These are phyloP conservation scores for Nasonia longicornis DNA, from an alignment of 1,140 invertebrate genomes.

Conservation along the genomic window DNA sequence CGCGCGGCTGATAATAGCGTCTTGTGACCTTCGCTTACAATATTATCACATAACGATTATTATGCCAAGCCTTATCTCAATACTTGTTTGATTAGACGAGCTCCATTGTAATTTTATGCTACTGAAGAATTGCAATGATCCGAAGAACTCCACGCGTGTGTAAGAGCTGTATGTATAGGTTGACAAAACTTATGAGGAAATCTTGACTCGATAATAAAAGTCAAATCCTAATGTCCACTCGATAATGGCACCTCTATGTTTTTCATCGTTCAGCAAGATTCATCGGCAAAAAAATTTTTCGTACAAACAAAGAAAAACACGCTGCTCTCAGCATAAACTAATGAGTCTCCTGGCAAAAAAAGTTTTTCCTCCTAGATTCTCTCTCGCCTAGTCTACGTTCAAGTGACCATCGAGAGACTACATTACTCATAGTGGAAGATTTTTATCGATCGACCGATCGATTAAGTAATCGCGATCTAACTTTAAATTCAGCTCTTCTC, in stretches of 20 bases:
- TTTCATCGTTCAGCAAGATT: too few species aligned
- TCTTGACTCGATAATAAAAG: too few species aligned
- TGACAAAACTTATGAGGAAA: too few species aligned
- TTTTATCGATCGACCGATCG: constrained; percentile 34
- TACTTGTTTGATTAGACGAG: constrained; percentile 11
- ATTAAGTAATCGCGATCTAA: constrained; percentile 30
- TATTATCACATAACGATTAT: constrained; percentile 38
- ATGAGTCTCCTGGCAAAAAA: too few species aligned
- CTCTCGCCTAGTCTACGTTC: too few species aligned
- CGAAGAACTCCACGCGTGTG: neutral
- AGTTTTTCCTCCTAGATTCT: too few species aligned
- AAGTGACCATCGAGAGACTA: neutral
- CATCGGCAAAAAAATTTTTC: too few species aligned
- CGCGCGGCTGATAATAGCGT: constrained; percentile 26
- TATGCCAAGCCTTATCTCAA: constrained; percentile 14
- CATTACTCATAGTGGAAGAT: constrained; percentile 26
- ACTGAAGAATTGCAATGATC: neutral
- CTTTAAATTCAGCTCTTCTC: constrained; percentile 26
- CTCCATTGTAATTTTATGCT: neutral
- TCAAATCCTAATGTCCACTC: too few species aligned
- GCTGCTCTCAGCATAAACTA: too few species aligned
- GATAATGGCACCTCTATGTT: too few species aligned
- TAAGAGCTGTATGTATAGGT: too few species aligned
- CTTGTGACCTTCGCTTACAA: constrained; percentile 29
- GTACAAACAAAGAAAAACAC: too few species aligned